Evolutionary conservation across 2,888 invertebrate species (phyloP).

Genomic region (Rambutsinella grinnellia): DNA sequence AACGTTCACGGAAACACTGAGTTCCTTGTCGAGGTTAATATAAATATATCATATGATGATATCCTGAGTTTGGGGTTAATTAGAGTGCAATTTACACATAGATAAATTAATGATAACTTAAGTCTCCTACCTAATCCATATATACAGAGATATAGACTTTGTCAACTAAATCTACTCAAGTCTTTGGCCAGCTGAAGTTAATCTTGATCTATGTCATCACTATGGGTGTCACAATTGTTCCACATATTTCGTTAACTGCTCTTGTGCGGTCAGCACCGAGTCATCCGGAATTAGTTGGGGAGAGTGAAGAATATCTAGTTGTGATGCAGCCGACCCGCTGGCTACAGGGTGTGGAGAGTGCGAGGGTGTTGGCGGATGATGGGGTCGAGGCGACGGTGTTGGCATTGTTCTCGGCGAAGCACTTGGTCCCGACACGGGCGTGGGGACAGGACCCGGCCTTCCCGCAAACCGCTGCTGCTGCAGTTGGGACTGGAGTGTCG

Average conservation of each 20-base stretch:
- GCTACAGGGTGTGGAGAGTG: constrained; percentile 66
- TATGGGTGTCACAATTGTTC: constrained; percentile 81
- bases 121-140: too few species aligned
- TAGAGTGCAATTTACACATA: too few species aligned
- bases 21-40: too few species aligned
- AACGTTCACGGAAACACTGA: too few species aligned
- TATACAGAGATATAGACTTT: constrained; percentile 43
- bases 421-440: constrained; percentile 66
- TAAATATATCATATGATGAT: too few species aligned
- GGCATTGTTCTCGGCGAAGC: constrained; percentile 66
- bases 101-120: too few species aligned
- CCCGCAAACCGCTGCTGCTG: constrained; percentile 65
- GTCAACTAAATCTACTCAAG: constrained; percentile 53
- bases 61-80: too few species aligned
- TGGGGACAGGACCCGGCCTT: constrained; percentile 63
- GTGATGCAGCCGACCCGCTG: constrained; percentile 66
- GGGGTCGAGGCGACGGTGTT: constrained; percentile 65
- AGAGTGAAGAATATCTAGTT: constrained; percentile 68
- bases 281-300: constrained; percentile 76
- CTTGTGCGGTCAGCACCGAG: constrained; percentile 88
- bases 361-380: constrained; percentile 64
- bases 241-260: constrained; percentile 95
- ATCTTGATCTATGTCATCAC: constrained; percentile 58
- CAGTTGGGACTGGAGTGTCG: constrained; percentile 63
- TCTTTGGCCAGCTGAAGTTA: constrained; percentile 57